Percentiles rank a stretch among this genome's conserved stretches.
Conservation (phyloP, 2,888 invertebrate species). For the Drosophila recens region DNA sequence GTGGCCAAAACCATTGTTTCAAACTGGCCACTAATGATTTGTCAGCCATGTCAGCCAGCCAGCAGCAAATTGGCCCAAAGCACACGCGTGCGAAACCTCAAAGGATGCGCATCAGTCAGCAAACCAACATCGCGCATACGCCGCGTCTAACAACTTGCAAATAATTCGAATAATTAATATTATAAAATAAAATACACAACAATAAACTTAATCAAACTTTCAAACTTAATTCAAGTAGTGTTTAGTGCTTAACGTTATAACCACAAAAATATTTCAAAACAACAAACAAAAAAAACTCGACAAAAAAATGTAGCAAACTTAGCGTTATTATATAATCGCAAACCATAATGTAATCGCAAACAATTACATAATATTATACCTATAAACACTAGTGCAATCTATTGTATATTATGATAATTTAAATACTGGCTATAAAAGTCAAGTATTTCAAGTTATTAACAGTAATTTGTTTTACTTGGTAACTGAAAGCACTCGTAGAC, state of each 20-base stretch:
- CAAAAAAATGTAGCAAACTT: conserved; percentile 31
- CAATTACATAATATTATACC: conserved; percentile 30
- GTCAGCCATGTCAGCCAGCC: conserved; percentile 44
- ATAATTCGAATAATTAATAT: conserved; percentile 2
- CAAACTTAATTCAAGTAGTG: conserved; percentile 38
- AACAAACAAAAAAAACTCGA: conserved; percentile 4
- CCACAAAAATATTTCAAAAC: neutral
- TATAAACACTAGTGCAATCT: conserved; percentile 52
- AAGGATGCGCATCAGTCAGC: conserved; percentile 65
- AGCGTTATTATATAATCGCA: conserved; percentile 48
- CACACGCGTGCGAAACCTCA: conserved; percentile 71
- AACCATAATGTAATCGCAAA: conserved; percentile 41
- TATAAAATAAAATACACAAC: conserved; percentile 25
- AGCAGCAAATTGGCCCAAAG: conserved; percentile 46
- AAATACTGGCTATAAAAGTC: conserved; percentile 4
- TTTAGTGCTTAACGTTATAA: conserved; percentile 39
- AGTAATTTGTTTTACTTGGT: conserved; percentile 22
- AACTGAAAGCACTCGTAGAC: conserved; percentile 59
- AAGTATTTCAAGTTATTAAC: conserved; percentile 15
- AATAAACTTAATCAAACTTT: conserved; percentile 16
- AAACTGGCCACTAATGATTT: conserved; percentile 73
- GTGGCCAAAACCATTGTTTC: conserved; percentile 49
- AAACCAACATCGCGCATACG: conserved; percentile 52
- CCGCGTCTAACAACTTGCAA: conserved; percentile 26
- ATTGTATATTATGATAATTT: conserved; percentile 27